These are phyloP conservation scores for Leptinotarsa lineolata DNA, from an alignment of 1,140 invertebrate species.

Conservation along the genomic window DNA sequence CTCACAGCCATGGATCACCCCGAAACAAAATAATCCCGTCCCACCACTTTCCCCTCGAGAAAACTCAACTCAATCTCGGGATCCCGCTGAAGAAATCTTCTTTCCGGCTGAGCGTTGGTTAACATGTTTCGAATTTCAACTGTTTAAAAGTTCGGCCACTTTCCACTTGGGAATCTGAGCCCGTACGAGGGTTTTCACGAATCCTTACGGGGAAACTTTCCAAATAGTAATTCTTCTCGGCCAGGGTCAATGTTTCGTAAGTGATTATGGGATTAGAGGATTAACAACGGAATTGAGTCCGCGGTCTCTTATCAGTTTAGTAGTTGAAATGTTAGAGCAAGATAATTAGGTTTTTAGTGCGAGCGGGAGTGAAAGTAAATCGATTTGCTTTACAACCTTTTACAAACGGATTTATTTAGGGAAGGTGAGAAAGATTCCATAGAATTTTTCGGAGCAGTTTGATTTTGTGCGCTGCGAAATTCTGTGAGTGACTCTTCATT, in stretches of 20 bases:
- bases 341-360: neutral
- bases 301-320: neutral
- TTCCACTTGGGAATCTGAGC: constrained; percentile 16
- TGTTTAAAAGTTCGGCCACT: neutral
- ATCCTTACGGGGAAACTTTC: constrained; percentile 17
- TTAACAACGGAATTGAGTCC: neutral
- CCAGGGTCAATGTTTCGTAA: constrained; percentile 15
- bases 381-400: neutral
- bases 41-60: neutral
- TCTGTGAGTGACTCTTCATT: too few species aligned
- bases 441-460: too few species aligned
- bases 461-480: too few species aligned
- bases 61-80: neutral
- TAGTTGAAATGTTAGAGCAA: constrained; percentile 6
- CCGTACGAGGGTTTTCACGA: constrained; percentile 15
- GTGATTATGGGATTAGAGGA: constrained; percentile 11
- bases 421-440: too few species aligned
- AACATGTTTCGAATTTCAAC: constrained; percentile 8
- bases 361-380: neutral
- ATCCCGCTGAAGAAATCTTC: neutral
- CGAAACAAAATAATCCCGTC: too few species aligned
- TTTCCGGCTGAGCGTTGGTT: neutral
- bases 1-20: too few species aligned
- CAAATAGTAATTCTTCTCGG: constrained; percentile 17
- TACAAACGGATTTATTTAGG: too few species aligned